phyloP scores from a whole-genome alignment of 2,113 vertebrate genomes.

The Malurus melanocephalus region DNA sequence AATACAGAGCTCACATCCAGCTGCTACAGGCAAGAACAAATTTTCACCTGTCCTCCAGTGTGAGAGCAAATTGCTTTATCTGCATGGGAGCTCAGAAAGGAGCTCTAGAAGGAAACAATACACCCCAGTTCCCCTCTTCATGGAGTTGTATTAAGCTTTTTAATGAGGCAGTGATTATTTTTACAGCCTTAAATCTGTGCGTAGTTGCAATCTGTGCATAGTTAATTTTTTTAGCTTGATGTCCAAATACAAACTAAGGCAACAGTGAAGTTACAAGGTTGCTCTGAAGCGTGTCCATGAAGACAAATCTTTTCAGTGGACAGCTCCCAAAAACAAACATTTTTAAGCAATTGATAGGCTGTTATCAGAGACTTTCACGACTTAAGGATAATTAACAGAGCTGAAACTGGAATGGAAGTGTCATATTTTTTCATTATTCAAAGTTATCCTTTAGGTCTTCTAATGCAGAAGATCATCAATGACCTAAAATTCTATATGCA shows the following conservation, averaged over 20 bases:
- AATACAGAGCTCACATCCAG: slow-evolving; percentile 11
- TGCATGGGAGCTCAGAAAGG: slow-evolving; percentile 24
- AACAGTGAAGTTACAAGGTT: background rate
- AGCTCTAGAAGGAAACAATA: background rate
- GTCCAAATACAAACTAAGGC: background rate
- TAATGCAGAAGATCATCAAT: background rate
- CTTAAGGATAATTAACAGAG: background rate
- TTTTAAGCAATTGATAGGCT: background rate
- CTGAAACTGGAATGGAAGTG: background rate
- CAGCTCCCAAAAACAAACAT: background rate
- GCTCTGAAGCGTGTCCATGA: background rate
- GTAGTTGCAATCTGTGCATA: background rate
- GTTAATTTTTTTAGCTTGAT: background rate
- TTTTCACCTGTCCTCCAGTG: slow-evolving; percentile 33
- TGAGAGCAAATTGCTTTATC: slow-evolving; percentile 28
- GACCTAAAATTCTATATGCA: background rate
- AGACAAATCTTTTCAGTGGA: background rate
- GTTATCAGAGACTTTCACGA: background rate
- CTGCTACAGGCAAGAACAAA: slow-evolving; percentile 37
- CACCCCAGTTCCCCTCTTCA: background rate
- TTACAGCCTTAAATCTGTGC: background rate
- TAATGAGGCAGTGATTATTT: background rate
- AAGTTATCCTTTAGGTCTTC: background rate
- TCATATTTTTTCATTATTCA: background rate
- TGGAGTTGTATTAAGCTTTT: background rate